Conservation (phyloP, 2,888 invertebrate genomes). For the Catocala sponsa region DNA sequence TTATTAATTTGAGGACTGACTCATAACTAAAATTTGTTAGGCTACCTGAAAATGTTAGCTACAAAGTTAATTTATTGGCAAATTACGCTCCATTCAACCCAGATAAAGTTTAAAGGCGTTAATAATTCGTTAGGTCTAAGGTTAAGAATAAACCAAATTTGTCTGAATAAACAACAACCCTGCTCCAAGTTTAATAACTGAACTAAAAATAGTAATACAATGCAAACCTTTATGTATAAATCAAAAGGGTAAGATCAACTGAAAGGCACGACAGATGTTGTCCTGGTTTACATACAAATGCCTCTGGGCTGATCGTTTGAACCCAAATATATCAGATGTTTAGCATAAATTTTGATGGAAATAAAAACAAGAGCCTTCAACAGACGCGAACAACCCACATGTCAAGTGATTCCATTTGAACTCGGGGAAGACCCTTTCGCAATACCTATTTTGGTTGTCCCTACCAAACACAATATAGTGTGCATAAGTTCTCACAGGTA, state of each 20-base stretch:
- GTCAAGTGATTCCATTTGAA: conserved; percentile 40
- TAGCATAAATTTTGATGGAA: conserved; percentile 75
- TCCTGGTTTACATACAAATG: conserved; percentile 74
- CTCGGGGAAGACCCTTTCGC: conserved; percentile 20
- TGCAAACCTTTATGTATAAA: conserved; percentile 45
- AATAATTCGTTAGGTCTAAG: too few species aligned
- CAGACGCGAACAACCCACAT: conserved; percentile 49
- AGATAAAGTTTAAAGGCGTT: too few species aligned
- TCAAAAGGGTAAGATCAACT: conserved; percentile 62
- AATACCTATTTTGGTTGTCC: conserved; percentile 31
- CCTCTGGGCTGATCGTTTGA: conserved; percentile 66
- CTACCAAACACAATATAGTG: conserved; percentile 22
- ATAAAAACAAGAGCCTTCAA: conserved; percentile 61
- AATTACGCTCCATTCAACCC: too few species aligned
- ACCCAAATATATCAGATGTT: conserved; percentile 74
- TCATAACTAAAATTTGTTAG: too few species aligned
- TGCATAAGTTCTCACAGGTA: conserved; percentile 34
- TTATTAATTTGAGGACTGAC: too few species aligned
- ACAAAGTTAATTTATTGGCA: too few species aligned
- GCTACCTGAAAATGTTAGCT: too few species aligned
- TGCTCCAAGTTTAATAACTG: background rate
- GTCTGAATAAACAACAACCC: background rate
- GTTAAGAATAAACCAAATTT: too few species aligned
- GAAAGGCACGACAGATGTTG: conserved; percentile 64
- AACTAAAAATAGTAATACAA: conserved; percentile 24